Evolutionary conservation across 2,113 vertebrate genomes (phyloP), one percentile per base, ranked within the genome.

Genomic region (Donacobius atricapilla): DNA sequence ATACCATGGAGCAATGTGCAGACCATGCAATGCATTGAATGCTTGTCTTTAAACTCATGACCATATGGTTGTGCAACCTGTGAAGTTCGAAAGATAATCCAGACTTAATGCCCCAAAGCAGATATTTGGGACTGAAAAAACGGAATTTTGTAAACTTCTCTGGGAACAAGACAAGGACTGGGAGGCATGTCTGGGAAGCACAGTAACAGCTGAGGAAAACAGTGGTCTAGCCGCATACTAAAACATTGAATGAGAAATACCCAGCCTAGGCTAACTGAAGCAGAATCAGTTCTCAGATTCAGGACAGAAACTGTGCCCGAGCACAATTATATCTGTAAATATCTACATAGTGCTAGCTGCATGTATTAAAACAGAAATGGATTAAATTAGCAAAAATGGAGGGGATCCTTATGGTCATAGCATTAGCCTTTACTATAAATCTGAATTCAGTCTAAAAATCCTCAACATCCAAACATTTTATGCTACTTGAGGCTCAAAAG

Each of bases 381-480:
- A 90, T 64, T 91, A 61, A 80, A 80, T 42, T 42, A 78, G n/a
- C 39, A 90, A 88, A 93, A 86, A 81, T 6, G 6, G 33, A 61
- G 42, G 33, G 15, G 16, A 53, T 73, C 19, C 50, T 73, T 57
- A 72, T 6, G 18, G 71, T 39, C 54, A 65, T 3, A 50, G 13
- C 33, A 30, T 81, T 84, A 70, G 48, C 13, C 9, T 87, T 76
- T 57, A 28, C 60, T 81, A 81, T 44, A 63, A 77, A 89, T 47
- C 33, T 33, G 9, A 92, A 90, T 57, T 61, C 21, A 61, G 23
- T 69, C 66, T 63, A 70, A 89, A 91, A 93, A 83, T 33, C 25
- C 20, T 61, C 25, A 65, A 13, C 3, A 7, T 50, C 7, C 30
- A 58, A 93, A 79, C 5, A 39, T 42, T 71, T 83, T 51, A 54